phyloP scores from a whole-genome alignment of 1,140 invertebrate genomes.

The Procambarus clarkii region DNA sequence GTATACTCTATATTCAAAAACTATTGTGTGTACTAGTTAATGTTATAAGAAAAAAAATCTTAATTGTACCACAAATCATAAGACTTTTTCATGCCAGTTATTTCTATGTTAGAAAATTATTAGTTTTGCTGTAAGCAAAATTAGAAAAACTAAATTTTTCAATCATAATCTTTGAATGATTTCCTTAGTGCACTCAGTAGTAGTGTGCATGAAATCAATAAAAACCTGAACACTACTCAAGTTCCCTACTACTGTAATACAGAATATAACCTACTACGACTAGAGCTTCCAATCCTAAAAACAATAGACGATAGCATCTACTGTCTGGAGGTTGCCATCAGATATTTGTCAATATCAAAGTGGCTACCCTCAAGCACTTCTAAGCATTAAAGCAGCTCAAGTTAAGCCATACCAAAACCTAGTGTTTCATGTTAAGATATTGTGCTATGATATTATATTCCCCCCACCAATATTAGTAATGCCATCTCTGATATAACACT shows the following conservation, averaged over 20 bases:
- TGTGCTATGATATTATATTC: neutral
- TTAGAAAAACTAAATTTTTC: neutral
- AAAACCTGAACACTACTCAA: neutral
- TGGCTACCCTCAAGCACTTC: slow-evolving; percentile 3
- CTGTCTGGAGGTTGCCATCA: slow-evolving; percentile 40
- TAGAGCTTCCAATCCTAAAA: slow-evolving; percentile 36
- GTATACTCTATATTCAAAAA: too few relatives aligned
- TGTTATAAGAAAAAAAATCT: too few relatives aligned
- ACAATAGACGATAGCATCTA: slow-evolving; percentile 42
- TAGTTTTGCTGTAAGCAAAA: neutral
- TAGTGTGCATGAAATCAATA: neutral
- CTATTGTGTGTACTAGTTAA: too few relatives aligned
- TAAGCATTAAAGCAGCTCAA: slow-evolving; percentile 3
- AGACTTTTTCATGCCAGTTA: neutral
- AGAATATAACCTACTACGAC: neutral
- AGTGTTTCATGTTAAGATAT: neutral
- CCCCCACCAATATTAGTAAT: neutral
- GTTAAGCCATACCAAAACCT: neutral
- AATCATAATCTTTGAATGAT: slow-evolving; percentile 7
- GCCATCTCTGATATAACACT: neutral
- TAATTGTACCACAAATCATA: too few relatives aligned
- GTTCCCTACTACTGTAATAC: neutral
- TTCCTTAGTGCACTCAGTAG: neutral
- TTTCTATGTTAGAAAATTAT: neutral
- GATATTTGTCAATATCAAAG: neutral